A percentile compares a stretch with the other conserved stretches of the same genome.
These are phyloP conservation scores for Andrena fulva DNA, from an alignment of 2,888 invertebrate genomes.

Conservation along the genomic window DNA sequence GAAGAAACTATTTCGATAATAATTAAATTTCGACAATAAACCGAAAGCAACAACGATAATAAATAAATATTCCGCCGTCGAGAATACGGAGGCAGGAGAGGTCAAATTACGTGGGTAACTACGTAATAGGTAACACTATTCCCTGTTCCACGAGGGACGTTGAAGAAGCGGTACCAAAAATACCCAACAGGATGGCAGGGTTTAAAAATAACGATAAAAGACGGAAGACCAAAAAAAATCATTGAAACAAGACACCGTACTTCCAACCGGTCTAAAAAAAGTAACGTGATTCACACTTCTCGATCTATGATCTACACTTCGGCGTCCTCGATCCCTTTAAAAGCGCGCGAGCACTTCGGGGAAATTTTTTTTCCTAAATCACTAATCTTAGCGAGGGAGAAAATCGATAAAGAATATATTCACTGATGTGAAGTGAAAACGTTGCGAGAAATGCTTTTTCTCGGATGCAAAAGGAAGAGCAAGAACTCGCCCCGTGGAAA, in stretches of 20 bases:
- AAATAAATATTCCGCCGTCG: neutral
- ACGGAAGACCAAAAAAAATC: constrained; percentile 29
- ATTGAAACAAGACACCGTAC: constrained; percentile 60
- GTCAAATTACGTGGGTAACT: neutral
- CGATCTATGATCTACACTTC: constrained; percentile 21
- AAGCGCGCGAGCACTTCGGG: constrained; percentile 20
- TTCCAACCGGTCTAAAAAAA: constrained; percentile 54
- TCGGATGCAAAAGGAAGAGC: neutral
- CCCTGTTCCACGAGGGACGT: neutral
- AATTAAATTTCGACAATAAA: neutral
- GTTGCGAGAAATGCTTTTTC: neutral
- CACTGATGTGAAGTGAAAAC: neutral
- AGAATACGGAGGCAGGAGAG: neutral
- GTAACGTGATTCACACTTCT: constrained; percentile 37
- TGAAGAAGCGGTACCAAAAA: neutral
- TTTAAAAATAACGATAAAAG: constrained; percentile 16
- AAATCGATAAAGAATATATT: constrained; percentile 5
- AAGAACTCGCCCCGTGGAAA: neutral
- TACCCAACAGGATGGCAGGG: neutral
- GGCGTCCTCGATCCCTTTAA: constrained; percentile 18
- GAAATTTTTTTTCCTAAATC: neutral
- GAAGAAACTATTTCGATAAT: neutral
- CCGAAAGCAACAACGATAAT: constrained; percentile 11
- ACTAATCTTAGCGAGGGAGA: too few species aligned
- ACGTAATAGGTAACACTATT: neutral